Conservation (phyloP, 2,888 invertebrate species). For the Patella caerulea region DNA sequence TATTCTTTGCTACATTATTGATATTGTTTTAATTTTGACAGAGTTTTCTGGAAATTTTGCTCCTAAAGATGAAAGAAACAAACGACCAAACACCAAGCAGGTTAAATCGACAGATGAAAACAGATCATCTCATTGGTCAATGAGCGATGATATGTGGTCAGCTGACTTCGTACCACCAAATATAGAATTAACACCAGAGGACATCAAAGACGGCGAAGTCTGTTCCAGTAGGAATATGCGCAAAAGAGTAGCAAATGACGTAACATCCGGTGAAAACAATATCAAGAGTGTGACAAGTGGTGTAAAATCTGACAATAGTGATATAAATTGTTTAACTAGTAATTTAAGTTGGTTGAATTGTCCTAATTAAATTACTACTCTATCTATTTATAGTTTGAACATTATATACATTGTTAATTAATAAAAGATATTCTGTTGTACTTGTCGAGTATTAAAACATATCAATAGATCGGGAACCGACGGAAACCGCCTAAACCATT, state of each 20-base stretch:
- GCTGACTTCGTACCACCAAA: conserved; percentile 56
- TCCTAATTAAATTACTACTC: background rate
- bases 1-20: background rate
- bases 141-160: conserved; percentile 29
- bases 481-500: no score
- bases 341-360: background rate
- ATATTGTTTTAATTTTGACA: background rate
- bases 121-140: background rate
- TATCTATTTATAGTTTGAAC: background rate
- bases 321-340: background rate
- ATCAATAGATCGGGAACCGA: no score
- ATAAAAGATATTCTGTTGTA: background rate
- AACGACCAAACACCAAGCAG: background rate
- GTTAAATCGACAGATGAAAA: background rate
- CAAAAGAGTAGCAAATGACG: background rate
- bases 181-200: conserved; percentile 52
- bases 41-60: background rate
- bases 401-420: background rate
- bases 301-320: background rate
- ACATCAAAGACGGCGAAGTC: conserved; percentile 53
- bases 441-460: background rate
- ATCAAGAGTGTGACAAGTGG: background rate
- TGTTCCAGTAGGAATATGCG: background rate
- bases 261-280: background rate
- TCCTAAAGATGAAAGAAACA: background rate